Conservation (phyloP, 1,140 invertebrate species). For the Drosophila arizonae region DNA sequence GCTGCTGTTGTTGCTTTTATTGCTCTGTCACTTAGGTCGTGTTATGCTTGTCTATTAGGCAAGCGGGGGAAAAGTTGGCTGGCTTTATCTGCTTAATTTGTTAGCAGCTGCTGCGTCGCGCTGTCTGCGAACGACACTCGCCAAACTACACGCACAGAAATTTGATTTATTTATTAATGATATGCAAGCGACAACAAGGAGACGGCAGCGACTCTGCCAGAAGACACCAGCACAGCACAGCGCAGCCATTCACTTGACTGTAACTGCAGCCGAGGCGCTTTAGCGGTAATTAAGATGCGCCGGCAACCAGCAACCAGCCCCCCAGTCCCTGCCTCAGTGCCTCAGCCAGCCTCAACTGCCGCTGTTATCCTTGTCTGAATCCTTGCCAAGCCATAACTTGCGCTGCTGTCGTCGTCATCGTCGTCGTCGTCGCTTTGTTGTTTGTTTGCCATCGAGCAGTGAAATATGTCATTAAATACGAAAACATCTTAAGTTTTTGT, state of each 20-base stretch:
- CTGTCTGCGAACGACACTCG: slow-evolving; percentile 10
- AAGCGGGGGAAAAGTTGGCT: slow-evolving; percentile 61
- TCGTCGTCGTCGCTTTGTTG: slow-evolving; percentile 38
- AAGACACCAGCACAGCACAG: slow-evolving; percentile 7
- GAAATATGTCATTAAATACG: slow-evolving; percentile 82
- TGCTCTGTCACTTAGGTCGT: slow-evolving; percentile 32
- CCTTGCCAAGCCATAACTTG: slow-evolving; percentile 58
- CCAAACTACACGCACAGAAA: slow-evolving; percentile 68
- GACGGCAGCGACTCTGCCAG: slow-evolving; percentile 19
- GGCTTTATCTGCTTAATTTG: slow-evolving; percentile 78
- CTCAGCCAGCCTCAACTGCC: not conserved
- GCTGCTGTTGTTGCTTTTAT: slow-evolving; percentile 16
- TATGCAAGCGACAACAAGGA: slow-evolving; percentile 66
- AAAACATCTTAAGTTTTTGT: slow-evolving; percentile 82
- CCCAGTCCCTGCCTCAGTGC: no score
- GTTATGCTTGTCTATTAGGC: slow-evolving; percentile 66
- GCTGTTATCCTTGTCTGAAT: slow-evolving; percentile 41
- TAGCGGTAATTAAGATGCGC: slow-evolving; percentile 79
- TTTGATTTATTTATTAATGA: slow-evolving; percentile 81
- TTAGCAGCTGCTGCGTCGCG: slow-evolving; percentile 43
- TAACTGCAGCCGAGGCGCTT: slow-evolving; percentile 59
- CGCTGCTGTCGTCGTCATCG: slow-evolving; percentile 38
- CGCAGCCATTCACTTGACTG: slow-evolving; percentile 46
- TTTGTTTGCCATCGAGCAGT: slow-evolving; percentile 60
- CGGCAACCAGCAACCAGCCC: slow-evolving; percentile 2